phyloP scores from a whole-genome alignment of 92 coral and sea anemone genomes.

The Actinernus sp. region DNA sequence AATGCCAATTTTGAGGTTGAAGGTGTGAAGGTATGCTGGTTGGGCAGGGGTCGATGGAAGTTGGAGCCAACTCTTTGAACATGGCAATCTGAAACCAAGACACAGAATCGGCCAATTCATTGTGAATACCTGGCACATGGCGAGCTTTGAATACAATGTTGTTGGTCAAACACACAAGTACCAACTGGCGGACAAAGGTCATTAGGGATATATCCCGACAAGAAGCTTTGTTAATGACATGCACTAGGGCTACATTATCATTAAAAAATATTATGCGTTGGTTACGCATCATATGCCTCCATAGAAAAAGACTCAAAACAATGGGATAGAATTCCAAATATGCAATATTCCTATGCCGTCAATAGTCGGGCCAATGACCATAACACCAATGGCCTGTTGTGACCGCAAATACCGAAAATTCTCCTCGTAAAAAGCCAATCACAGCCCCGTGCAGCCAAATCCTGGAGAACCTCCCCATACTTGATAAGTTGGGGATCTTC shows the following conservation, averaged over 20 bases:
- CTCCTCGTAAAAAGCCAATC: background rate
- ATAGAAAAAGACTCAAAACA: background rate
- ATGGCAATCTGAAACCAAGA: constrained; percentile 28
- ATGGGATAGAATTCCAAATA: constrained; percentile 3
- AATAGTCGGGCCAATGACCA: constrained; percentile 7
- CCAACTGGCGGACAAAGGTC: constrained; percentile 53
- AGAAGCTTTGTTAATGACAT: constrained; percentile 57
- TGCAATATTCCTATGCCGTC: background rate
- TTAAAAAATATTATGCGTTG: constrained; percentile 32
- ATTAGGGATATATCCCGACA: constrained; percentile 47
- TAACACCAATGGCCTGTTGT: background rate
- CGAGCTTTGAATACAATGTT: background rate
- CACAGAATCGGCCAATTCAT: constrained; percentile 7
- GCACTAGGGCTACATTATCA: constrained; percentile 63
- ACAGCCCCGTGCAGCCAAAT: too few species aligned
- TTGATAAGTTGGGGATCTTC: too few species aligned
- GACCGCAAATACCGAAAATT: background rate
- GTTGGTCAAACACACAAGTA: constrained; percentile 17
- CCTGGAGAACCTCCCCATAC: too few species aligned
- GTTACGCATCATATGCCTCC: constrained; percentile 4
- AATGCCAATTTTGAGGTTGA: constrained; percentile 40
- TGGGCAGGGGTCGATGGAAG: constrained; percentile 9
- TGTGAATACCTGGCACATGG: background rate
- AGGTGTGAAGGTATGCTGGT: constrained; percentile 32
- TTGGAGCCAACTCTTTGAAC: constrained; percentile 39